Percentiles rank a stretch among this genome's conserved stretches.
These are phyloP conservation scores for Drosophila stalkeri DNA, from an alignment of 2,888 invertebrate species.

Conservation along the genomic window DNA sequence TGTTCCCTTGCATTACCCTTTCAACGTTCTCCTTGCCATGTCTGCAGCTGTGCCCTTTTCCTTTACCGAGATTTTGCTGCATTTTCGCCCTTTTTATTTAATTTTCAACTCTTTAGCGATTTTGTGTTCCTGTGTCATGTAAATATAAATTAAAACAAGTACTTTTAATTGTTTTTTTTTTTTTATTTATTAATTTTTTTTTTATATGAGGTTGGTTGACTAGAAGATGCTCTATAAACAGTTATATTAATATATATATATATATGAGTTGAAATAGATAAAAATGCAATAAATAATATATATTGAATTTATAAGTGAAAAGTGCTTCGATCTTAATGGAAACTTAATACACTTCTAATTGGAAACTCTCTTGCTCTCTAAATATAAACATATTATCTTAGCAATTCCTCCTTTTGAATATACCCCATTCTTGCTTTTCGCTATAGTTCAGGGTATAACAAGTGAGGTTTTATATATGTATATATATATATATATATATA, in stretches of 20 bases:
- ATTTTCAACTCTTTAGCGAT: constrained; percentile 50
- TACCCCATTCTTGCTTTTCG: neutral
- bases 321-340: too few species aligned
- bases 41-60: neutral
- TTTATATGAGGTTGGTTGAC: neutral
- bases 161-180: neutral
- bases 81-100: constrained; percentile 4
- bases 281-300: neutral
- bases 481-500: neutral
- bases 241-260: too few species aligned
- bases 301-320: too few species aligned
- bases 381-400: neutral
- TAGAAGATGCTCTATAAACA: neutral
- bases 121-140: constrained; percentile 51
- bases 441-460: constrained; percentile 2
- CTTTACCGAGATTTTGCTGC: neutral
- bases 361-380: too few species aligned
- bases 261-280: neutral
- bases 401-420: neutral
- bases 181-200: too few species aligned
- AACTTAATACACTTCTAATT: too few species aligned
- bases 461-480: neutral
- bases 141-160: constrained; percentile 65
- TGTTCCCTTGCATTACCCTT: neutral
- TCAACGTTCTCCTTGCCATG: neutral